Conservation (phyloP, 1,140 invertebrate genomes). For the Antheraea mylitta region DNA sequence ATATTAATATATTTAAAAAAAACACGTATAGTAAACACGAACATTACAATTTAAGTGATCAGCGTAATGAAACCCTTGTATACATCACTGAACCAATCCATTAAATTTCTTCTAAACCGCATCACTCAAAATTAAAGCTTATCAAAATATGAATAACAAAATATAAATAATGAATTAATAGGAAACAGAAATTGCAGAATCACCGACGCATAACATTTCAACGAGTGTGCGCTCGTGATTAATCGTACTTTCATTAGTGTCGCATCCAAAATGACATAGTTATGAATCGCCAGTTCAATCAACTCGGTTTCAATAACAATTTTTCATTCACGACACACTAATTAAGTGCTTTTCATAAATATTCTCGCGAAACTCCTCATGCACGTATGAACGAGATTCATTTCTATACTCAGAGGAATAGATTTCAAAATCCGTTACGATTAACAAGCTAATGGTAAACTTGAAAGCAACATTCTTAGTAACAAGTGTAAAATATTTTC, state of each 20-base stretch:
- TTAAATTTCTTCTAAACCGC: not conserved
- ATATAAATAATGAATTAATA: too few relatives aligned
- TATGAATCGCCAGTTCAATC: constrained; percentile 74
- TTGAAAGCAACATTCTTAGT: constrained; percentile 74
- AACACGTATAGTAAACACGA: too few relatives aligned
- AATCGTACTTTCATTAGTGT: constrained; percentile 71
- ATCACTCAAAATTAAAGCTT: not conserved
- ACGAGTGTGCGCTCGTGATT: constrained; percentile 55
- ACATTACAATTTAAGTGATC: not conserved
- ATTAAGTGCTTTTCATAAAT: constrained; percentile 78
- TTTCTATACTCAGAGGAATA: constrained; percentile 35
- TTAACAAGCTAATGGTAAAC: constrained; percentile 43
- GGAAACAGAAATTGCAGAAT: constrained; percentile 48
- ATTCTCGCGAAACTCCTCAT: constrained; percentile 38
- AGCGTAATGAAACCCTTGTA: too few relatives aligned
- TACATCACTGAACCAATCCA: not conserved
- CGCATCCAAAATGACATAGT: constrained; percentile 76
- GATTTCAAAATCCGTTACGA: constrained; percentile 35
- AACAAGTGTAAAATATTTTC: constrained; percentile 79
- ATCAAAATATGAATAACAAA: constrained; percentile 14
- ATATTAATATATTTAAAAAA: too few relatives aligned
- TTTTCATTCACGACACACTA: constrained; percentile 78
- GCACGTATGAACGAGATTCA: constrained; percentile 27
- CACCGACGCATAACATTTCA: constrained; percentile 49
- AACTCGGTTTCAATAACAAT: constrained; percentile 77